These are phyloP conservation scores for Sternarchorhynchus goeldii DNA, from an alignment of 2,797 vertebrate species.

Conservation along the genomic window DNA sequence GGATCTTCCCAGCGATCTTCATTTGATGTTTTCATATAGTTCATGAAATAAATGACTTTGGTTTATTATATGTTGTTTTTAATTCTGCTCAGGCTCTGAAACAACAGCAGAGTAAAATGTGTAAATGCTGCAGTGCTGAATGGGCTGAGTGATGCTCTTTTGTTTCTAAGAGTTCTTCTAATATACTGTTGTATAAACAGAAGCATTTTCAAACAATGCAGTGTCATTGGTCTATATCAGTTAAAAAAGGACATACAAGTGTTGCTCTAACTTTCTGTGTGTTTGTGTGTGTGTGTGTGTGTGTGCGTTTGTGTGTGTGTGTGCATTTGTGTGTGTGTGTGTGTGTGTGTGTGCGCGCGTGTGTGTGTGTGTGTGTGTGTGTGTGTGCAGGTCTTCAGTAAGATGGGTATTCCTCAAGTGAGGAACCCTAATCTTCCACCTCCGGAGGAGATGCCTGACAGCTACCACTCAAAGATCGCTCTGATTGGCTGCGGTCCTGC, in stretches of 20 bases:
- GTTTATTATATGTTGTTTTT: slow-evolving; percentile 7
- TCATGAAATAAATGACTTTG: slow-evolving; percentile 43
- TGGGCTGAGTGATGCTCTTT: neutral
- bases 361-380: slow-evolving; percentile 3
- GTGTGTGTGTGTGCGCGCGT: neutral
- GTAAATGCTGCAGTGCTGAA: neutral
- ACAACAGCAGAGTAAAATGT: slow-evolving; percentile 26
- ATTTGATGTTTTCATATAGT: slow-evolving; percentile 55
- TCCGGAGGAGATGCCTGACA: slow-evolving; percentile 78
- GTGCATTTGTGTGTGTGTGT: neutral
- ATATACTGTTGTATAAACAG: slow-evolving; percentile 25
- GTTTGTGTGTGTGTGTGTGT: slow-evolving; percentile 3
- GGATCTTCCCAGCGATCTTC: slow-evolving; percentile 49
- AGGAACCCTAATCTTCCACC: slow-evolving; percentile 81
- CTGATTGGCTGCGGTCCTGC: slow-evolving; percentile 92
- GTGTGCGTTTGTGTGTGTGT: neutral
- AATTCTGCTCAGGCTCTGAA: slow-evolving; percentile 10
- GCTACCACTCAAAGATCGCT: slow-evolving; percentile 83
- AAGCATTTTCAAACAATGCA: neutral
- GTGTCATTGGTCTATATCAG: neutral
- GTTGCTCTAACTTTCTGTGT: neutral
- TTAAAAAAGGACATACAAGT: neutral
- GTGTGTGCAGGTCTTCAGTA: slow-evolving; percentile 84
- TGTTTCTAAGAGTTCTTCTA: neutral
- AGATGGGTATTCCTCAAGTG: slow-evolving; percentile 91